Evolutionary conservation across 2,888 invertebrate genomes (phyloP), one percentile per base, ranked within the genome.

Genomic region (Monopis laevigella): DNA sequence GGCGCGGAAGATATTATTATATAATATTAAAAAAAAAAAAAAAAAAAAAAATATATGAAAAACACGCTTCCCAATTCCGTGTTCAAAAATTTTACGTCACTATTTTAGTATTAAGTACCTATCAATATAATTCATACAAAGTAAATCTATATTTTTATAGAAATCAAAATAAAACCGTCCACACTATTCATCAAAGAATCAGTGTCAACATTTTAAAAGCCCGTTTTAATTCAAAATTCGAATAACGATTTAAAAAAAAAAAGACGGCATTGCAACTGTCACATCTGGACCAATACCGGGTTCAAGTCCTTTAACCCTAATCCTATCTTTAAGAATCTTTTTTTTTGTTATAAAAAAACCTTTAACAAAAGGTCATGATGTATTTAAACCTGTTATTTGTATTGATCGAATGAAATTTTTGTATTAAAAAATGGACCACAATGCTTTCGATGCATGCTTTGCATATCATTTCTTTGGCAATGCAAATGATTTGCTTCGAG

Each of bases 301-400:
- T 51, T 48, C 50, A 47, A 45, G 47, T 38, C 48, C 45, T 59
- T 64, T 65, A 70, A 75, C 78, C 75, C 43, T 74, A 77, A 73
- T 74, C 75, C 64, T 65, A 66, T 68, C 68, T 67, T 44, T 18
- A 17, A 48, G 48, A 40, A 48, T 43, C 44, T 45, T 48, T 48
- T 45, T 44, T 44, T 41, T 43, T 48, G 48, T 48, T 48, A 48
- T 19, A 42, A 69, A 69, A 73, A 71, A 62, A 59, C 53, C 48
- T 47, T 48, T 21, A 44, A 68, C 70, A 73, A 71, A 62, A 59
- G 53, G 52, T 64, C 66, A 58, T 62, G 6, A 65, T 54, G 61
- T 65, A 62, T 68, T 65, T 62, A 71, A 78, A 78, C 80, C 78
- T 71, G 78, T 78, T 78, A 72, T 62, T 64, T 63, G 67, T 63